phyloP scores from a whole-genome alignment of 2,797 vertebrate genomes.

The Anguilla marmorata region DNA sequence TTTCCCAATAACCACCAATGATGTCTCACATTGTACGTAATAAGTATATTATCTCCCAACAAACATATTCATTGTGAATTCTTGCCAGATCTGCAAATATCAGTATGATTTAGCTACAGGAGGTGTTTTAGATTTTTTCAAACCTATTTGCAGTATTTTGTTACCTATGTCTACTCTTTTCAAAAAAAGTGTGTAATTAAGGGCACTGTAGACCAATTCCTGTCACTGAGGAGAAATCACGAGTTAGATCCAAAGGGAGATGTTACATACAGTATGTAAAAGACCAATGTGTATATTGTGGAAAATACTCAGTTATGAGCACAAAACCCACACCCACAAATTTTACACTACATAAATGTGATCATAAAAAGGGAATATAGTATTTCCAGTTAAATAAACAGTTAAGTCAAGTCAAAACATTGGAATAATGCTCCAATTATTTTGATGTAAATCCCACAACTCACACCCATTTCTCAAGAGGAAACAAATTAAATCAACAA shows the following conservation, averaged over 20 bases:
- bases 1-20: background rate
- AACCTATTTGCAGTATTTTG: background rate
- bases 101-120: background rate
- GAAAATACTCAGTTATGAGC: background rate
- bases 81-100: background rate
- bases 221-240: background rate
- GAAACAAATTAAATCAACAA: background rate
- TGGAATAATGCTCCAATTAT: background rate
- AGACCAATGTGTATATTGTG: background rate
- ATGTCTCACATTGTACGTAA: background rate
- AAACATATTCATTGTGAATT: background rate
- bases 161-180: background rate
- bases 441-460: background rate
- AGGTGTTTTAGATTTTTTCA: background rate
- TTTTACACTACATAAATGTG: background rate
- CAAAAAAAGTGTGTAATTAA: background rate
- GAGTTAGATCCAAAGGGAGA: background rate
- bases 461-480: background rate
- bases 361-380: background rate
- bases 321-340: background rate
- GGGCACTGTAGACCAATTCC: background rate
- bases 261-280: background rate
- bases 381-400: background rate
- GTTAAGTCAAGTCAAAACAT: background rate
- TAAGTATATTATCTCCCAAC: background rate